phyloP scores from a whole-genome alignment of 1,140 invertebrate genomes.

The Lordiphosa collinella region DNA sequence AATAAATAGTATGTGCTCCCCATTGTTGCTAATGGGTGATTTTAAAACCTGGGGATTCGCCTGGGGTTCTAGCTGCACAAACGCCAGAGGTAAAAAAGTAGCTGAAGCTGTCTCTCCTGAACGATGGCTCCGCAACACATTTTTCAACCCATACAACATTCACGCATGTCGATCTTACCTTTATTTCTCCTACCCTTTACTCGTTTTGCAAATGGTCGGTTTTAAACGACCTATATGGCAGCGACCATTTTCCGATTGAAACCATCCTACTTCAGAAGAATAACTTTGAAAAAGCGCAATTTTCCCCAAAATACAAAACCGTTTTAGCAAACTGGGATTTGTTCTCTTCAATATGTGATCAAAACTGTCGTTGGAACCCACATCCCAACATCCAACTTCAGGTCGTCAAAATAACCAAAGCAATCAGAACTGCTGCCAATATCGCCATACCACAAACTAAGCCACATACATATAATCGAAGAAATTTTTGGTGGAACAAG shows the following conservation, averaged over 20 bases:
- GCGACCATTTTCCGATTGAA: slow-evolving; percentile 18
- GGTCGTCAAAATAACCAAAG: slow-evolving; percentile 7
- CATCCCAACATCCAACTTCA: neutral
- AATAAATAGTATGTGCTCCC: no score
- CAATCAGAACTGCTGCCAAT: slow-evolving; percentile 10
- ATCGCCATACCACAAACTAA: slow-evolving; percentile 17
- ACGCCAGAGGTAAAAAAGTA: slow-evolving; percentile 16
- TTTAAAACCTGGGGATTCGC: slow-evolving; percentile 13
- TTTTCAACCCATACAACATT: slow-evolving; percentile 19
- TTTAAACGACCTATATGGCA: slow-evolving; percentile 3
- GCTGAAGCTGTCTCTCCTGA: slow-evolving; percentile 7
- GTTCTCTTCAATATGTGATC: neutral
- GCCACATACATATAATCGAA: neutral
- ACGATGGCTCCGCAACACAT: slow-evolving; percentile 7
- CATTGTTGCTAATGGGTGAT: slow-evolving; percentile 15
- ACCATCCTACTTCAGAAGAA: neutral
- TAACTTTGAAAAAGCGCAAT: neutral
- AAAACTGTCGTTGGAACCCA: neutral
- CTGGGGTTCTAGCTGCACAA: slow-evolving; percentile 12
- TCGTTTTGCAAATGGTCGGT: slow-evolving; percentile 11
- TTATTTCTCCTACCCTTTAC: slow-evolving; percentile 3
- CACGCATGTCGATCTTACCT: slow-evolving; percentile 12
- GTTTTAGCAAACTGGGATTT: slow-evolving; percentile 16
- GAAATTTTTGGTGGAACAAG: slow-evolving; percentile 10
- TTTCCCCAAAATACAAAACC: slow-evolving; percentile 10